Base-by-base conservation (phyloP, 2,113 vertebrate genomes). In the Ptyas mucosa region DNA sequence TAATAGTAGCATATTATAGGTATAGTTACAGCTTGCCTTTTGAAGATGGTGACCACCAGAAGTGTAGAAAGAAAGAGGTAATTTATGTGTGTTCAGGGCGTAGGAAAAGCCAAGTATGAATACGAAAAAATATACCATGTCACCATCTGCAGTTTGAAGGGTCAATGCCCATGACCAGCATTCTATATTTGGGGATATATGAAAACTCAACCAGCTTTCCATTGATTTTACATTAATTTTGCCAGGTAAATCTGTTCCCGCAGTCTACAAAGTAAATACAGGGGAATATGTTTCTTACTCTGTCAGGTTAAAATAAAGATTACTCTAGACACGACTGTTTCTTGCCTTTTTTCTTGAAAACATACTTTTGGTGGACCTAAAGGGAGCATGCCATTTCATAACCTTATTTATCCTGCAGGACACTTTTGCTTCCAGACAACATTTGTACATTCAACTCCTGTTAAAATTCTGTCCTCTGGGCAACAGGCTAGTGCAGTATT, bases 191-290 rank as follows among this genome's bases (percentile, higher is more conserved):
- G 1, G 52, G 51, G 89, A 88, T 93, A 54, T 93, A 81, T 18
- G 15, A 46, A 81, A 93, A 87, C 58, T 92, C 93, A 95, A 75
- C 39, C 61, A 90, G 24, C 49, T 86, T 94, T 96, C 90, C 89
- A 94, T 95, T 96, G 94, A 95, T 95, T 87, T 93, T 49, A 61
- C 87, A 89, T 53, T 85, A 0, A 0, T 95, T 96, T 96, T 95
- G 90, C 88, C 94, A 85, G 93, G 61, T 29, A 91, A 89, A 93
- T 96, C 94, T 95, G 46, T 93, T 18, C 93, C 49, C 92, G 92
- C 91, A 81, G 91, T 85, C 29, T 87, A 58, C 75, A 95, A 34
- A 88, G 94, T 95, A 96, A 95, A 93, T 91, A 57, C 64, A 92
- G 34, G 92, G 94, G 92, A 92, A 12, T 0, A 93, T 91, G 29